These are phyloP conservation scores for Mirounga angustirostris DNA, from an alignment of 2,113 vertebrate genomes.

Conservation along the genomic window DNA sequence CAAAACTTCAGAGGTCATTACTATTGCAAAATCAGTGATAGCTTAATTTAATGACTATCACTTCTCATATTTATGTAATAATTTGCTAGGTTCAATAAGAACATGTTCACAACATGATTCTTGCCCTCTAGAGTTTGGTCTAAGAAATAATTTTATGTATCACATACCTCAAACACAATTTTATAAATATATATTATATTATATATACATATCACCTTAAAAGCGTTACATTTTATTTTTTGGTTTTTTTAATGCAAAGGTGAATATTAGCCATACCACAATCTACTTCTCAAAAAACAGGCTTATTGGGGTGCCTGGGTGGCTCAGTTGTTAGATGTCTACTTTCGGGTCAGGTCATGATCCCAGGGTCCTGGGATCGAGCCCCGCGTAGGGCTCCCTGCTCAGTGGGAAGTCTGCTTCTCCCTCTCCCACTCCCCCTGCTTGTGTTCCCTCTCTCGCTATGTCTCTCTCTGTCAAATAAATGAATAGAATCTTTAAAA, in stretches of 20 bases:
- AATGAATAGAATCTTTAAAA: too few relatives aligned
- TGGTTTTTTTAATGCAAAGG: neutral
- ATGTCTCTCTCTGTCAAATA: too few relatives aligned
- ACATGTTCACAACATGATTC: constrained; percentile 9
- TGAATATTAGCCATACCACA: neutral
- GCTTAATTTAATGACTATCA: constrained; percentile 10
- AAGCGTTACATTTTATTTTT: neutral
- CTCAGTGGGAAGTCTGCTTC: too few relatives aligned
- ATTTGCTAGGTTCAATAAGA: constrained; percentile 3
- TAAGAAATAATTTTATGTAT: neutral
- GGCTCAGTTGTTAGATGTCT: too few relatives aligned
- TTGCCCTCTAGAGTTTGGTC: constrained; percentile 12
- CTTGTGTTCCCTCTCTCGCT: too few relatives aligned
- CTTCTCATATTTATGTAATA: constrained; percentile 1
- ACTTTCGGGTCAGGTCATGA: too few relatives aligned
- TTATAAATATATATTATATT: neutral
- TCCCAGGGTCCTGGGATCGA: too few relatives aligned
- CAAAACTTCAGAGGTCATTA: constrained; percentile 49
- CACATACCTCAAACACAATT: neutral
- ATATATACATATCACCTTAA: neutral
- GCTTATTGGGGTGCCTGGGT: neutral
- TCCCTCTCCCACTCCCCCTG: too few relatives aligned
- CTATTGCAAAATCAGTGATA: constrained; percentile 39
- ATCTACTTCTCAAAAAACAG: neutral
- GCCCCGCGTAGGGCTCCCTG: too few relatives aligned